phyloP scores from a whole-genome alignment of 2,113 vertebrate genomes.

The Erpornis zantholeuca region DNA sequence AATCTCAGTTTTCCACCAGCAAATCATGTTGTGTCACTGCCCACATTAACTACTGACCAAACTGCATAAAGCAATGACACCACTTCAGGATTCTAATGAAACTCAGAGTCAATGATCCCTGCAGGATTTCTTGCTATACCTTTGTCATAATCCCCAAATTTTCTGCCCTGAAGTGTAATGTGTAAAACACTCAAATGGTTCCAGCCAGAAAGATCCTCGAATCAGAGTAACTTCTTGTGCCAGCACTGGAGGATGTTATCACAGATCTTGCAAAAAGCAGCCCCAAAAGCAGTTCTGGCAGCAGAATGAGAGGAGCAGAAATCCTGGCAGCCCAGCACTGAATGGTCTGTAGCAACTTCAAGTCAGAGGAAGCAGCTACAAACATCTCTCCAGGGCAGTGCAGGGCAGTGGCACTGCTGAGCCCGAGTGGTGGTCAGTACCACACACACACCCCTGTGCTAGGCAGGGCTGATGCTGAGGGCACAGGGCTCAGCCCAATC shows the following conservation, averaged over 20 bases:
- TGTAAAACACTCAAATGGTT: background rate
- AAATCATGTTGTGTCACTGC: background rate
- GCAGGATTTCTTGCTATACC: background rate
- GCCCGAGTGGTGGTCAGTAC: background rate
- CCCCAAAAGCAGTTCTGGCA: background rate
- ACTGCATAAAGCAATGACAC: background rate
- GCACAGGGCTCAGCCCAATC: background rate
- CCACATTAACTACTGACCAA: background rate
- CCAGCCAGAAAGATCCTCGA: background rate
- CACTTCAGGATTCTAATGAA: background rate
- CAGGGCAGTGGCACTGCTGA: background rate
- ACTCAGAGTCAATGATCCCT: background rate
- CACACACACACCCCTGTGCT: accelerated
- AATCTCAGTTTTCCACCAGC: background rate
- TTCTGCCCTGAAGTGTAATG: background rate
- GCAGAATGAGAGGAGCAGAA: background rate
- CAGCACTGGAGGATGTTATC: background rate
- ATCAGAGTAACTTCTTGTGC: background rate
- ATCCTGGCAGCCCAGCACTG: background rate
- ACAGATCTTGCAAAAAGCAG: background rate
- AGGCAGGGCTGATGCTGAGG: background rate
- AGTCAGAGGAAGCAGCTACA: background rate
- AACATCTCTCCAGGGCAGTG: accelerated
- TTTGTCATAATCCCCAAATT: background rate
- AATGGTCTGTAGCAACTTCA: background rate